Percentiles rank a stretch among this genome's conserved stretches.
Conservation (phyloP, 2,797 vertebrate species). For the Lepidocolaptes lacrymiger region DNA sequence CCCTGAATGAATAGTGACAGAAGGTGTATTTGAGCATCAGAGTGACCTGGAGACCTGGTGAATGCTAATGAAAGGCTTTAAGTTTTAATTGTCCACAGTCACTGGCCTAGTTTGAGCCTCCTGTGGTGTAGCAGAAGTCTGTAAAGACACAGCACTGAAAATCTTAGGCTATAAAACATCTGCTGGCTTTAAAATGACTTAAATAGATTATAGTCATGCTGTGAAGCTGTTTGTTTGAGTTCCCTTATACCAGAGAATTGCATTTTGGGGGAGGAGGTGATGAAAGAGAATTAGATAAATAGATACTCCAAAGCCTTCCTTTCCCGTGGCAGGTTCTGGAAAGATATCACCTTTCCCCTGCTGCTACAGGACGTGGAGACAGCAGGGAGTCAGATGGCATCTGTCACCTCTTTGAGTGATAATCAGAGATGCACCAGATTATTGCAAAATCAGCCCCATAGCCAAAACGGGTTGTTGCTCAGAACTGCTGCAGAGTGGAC, state of each 20-base stretch:
- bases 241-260: background rate
- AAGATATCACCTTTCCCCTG: background rate
- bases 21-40: conserved; percentile 3
- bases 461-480: background rate
- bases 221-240: conserved; percentile 20
- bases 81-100: conserved; percentile 37
- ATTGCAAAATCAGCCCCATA: background rate
- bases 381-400: background rate
- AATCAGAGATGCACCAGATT: background rate
- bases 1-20: background rate
- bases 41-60: conserved; percentile 21
- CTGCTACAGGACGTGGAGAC: background rate
- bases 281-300: background rate
- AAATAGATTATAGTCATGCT: conserved; percentile 30
- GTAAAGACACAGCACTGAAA: background rate
- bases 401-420: background rate
- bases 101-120: conserved; percentile 39
- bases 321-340: background rate
- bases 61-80: conserved; percentile 34
- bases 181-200: conserved; percentile 55
- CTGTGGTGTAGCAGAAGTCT: conserved; percentile 23
- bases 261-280: background rate
- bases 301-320: background rate
- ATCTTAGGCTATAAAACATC: conserved; percentile 60
- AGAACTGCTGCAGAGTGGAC: background rate